Conservation (phyloP, 2,888 invertebrate species). For the Hecatera dysodea region DNA sequence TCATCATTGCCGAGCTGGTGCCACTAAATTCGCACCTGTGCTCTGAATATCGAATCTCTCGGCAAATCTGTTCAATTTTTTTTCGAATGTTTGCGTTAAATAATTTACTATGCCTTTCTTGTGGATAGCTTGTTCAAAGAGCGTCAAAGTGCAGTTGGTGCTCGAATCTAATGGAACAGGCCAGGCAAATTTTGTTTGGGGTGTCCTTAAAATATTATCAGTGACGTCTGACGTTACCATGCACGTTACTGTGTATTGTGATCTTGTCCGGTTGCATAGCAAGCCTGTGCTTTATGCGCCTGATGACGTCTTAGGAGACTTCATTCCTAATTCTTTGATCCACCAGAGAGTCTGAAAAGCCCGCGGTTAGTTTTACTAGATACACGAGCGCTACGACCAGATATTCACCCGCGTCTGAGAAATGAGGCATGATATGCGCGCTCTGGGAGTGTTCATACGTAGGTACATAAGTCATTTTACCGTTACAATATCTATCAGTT, state of each 20-base stretch:
- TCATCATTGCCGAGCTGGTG: conserved; percentile 3
- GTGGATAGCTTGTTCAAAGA: neutral
- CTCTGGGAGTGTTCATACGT: no score
- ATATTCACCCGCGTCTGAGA: no score
- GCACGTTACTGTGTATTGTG: neutral
- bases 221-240: neutral
- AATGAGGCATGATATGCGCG: no score
- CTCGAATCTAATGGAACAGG: conserved; percentile 1
- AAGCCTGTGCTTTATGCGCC: neutral
- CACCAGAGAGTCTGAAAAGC: neutral
- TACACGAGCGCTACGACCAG: no score
- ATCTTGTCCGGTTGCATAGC: neutral
- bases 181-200: neutral
- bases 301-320: neutral
- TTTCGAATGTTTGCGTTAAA: no score
- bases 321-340: conserved; percentile 3
- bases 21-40: neutral
- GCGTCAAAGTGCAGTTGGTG: neutral
- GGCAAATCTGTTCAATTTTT: neutral
- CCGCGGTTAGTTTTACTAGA: no score
- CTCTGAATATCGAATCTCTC: neutral
- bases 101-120: no score
- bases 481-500: no score
- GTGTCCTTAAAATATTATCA: neutral
- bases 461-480: no score